phyloP scores from a whole-genome alignment of 2,797 vertebrate species.

The Odontamblyopus lacepedii region DNA sequence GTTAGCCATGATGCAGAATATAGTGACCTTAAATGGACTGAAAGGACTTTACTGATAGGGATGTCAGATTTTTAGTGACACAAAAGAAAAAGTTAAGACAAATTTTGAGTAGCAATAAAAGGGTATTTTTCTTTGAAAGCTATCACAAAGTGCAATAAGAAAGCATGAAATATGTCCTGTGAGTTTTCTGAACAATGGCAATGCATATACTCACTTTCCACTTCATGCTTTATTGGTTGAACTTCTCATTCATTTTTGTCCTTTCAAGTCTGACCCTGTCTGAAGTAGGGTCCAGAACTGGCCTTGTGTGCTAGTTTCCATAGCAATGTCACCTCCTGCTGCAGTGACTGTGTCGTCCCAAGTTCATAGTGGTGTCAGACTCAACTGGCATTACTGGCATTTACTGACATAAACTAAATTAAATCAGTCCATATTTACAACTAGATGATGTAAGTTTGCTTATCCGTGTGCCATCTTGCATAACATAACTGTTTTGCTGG shows the following conservation, averaged over 20 bases:
- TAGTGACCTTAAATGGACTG: slow-evolving; percentile 49
- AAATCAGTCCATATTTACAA: slow-evolving; percentile 17
- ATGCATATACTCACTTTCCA: slow-evolving; percentile 61
- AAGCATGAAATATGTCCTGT: slow-evolving; percentile 39
- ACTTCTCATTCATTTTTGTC: slow-evolving; percentile 57
- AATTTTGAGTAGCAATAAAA: background rate
- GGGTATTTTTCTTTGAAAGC: background rate
- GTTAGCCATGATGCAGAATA: slow-evolving; percentile 46
- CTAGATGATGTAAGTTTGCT: background rate
- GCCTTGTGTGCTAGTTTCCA: slow-evolving; percentile 40
- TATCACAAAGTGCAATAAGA: slow-evolving; percentile 42
- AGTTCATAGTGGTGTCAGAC: slow-evolving; percentile 46
- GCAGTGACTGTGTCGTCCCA: slow-evolving; percentile 33
- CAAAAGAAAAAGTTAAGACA: slow-evolving; percentile 26
- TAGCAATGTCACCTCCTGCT: slow-evolving; percentile 39
- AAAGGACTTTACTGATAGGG: slow-evolving; percentile 14
- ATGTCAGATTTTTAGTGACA: background rate
- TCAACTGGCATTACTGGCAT: background rate
- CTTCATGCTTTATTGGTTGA: slow-evolving; percentile 59
- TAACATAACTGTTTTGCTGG: too few relatives aligned
- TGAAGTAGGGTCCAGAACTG: slow-evolving; percentile 43
- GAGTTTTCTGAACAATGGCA: slow-evolving; percentile 61
- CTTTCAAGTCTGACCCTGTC: slow-evolving; percentile 29
- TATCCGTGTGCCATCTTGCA: background rate
- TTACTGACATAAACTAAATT: too few relatives aligned